Evolutionary conservation across 2,797 vertebrate genomes (phyloP).

Genomic region (Tinamus major): DNA sequence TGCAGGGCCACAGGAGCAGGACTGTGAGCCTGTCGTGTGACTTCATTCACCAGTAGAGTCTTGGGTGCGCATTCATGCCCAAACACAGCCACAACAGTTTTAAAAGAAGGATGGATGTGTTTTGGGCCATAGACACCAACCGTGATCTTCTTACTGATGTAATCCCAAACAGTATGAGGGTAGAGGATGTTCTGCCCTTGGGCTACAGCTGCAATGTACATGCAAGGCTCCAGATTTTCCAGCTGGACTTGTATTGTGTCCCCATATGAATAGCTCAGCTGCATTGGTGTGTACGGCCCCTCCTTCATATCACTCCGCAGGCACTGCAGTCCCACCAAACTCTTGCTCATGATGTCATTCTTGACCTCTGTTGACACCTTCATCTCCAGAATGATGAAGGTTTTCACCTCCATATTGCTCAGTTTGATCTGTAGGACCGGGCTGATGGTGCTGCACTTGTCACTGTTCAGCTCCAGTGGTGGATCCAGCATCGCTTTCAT

Average conservation of each 20-base stretch:
- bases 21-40: constrained; percentile 82
- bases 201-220: constrained; percentile 90
- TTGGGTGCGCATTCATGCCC: constrained; percentile 95
- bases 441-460: constrained; percentile 90
- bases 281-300: constrained; percentile 87
- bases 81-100: constrained; percentile 93
- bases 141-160: constrained; percentile 90
- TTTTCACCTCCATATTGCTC: constrained; percentile 93
- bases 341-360: constrained; percentile 79
- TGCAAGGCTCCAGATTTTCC: constrained; percentile 92
- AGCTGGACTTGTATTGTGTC: constrained; percentile 93
- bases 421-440: constrained; percentile 94
- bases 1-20: constrained; percentile 90
- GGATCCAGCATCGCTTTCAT: constrained; percentile 94
- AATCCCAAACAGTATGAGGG: constrained; percentile 91
- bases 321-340: constrained; percentile 86
- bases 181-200: constrained; percentile 84
- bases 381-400: constrained; percentile 89
- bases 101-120: constrained; percentile 96
- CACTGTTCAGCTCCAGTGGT: constrained; percentile 92
- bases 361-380: constrained; percentile 89
- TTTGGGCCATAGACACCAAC: constrained; percentile 95
- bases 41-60: constrained; percentile 90
- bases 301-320: constrained; percentile 92
- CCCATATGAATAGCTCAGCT: constrained; percentile 85